Evolutionary conservation across 2,888 invertebrate species (phyloP), one percentile per base, ranked within the genome.

Genomic region (Cataglyphis cursor): DNA sequence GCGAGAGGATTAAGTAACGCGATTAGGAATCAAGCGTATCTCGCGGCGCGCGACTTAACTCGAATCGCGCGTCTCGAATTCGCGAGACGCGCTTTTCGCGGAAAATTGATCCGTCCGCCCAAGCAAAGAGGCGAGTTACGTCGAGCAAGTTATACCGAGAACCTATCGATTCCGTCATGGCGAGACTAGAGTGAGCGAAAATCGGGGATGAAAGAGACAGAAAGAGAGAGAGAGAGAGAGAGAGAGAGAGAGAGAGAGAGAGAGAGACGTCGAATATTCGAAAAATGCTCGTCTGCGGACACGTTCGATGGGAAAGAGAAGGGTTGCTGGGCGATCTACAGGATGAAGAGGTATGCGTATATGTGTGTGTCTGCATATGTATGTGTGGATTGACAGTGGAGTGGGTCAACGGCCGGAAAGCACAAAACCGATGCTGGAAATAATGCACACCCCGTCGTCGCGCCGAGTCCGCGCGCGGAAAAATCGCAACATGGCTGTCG

Each of bases 401-500:
- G 85, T 86, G 85, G 90, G 87, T 90, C 90, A 90, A 90, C 85
- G 89, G 84, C 89, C 89, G 90, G 89, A 86, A 90, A 90, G 89
- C 89, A 88, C 87, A 90, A 88, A 90, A 90, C 90, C 89, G 90
- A 90, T 88, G 90, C 88, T 88, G 90, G 87, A 90, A 90, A 90
- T 90, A 90, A 90, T 90, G 88, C 84, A 72, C 76, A 66, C 72
- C 81, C 74, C 66, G 76, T 68, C 82, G 82, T 78, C 65, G 78
- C 76, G 81, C 64, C 76, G 24, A 35, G 59, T 62, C 68, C 78
- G 65, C 72, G 85, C 82, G 70, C 88, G 81, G 84, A 87, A 89
- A 90, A 90, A 90, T 90, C 86, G 90, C 88, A 90, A 90, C 90
- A 90, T 88, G 90, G 90, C 90, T 88, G 90, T 87, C 90, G 89